Conservation (phyloP, 2,888 invertebrate genomes). For the Diadegma fenestrale region DNA sequence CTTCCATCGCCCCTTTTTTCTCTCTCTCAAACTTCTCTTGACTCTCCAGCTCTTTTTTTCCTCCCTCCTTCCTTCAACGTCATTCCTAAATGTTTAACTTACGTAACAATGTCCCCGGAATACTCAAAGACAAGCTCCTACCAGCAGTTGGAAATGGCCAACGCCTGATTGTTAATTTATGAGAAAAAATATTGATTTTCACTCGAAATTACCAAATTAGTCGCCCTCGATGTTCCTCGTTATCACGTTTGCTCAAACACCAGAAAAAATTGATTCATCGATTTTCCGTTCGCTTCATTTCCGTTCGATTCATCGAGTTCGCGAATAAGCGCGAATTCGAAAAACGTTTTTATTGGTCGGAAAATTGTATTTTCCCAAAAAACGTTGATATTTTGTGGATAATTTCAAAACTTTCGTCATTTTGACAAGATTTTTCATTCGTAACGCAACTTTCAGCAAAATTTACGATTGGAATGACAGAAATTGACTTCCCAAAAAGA, state of each 20-base stretch:
- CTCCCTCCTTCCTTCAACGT: not conserved
- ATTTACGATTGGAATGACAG: too few relatives aligned
- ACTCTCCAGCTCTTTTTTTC: constrained; percentile 8
- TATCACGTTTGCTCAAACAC: not conserved
- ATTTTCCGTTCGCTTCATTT: too few relatives aligned
- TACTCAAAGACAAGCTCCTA: not conserved
- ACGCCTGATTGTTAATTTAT: not conserved
- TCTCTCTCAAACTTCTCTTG: constrained; percentile 1
- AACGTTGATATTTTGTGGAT: too few relatives aligned
- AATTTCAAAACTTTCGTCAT: too few relatives aligned
- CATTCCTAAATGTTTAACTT: constrained; percentile 14
- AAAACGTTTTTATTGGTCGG: too few relatives aligned
- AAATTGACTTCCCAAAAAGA: too few relatives aligned
- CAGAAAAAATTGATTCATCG: not conserved
- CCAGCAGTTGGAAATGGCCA: not conserved
- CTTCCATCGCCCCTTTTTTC: constrained; percentile 10
- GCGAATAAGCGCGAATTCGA: too few relatives aligned
- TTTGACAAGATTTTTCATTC: too few relatives aligned
- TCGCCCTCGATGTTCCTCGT: not conserved
- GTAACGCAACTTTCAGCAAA: too few relatives aligned
- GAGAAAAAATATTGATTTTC: not conserved
- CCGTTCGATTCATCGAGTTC: too few relatives aligned
- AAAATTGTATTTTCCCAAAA: too few relatives aligned
- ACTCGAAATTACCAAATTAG: not conserved
- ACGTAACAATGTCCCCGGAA: constrained; percentile 3